Base-by-base conservation (phyloP, 2,888 invertebrate species). In the Andrena camellia region DNA sequence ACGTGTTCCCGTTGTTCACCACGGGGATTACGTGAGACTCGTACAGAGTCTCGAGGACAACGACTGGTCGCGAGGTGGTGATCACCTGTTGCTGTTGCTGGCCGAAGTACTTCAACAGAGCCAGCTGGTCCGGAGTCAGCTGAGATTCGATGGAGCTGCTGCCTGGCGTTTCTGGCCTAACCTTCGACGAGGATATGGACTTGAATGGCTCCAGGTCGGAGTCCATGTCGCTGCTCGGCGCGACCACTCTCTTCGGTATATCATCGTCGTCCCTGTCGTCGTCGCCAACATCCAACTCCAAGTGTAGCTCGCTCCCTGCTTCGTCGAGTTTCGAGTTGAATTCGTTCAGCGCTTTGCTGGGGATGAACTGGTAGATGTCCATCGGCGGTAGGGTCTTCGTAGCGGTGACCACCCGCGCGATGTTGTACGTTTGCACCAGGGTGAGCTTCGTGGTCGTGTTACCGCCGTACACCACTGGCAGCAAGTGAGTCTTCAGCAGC, bases 321-420 rank as follows among this genome's bases (percentile, higher is more conserved):
- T 98, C 98, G 90, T 98, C 98, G 62, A 98, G 95, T 77, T 97
- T 96, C 71, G 97, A 97, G 91, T 98, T 98, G 93, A 98, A 98
- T 93, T 98, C 98, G 91, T 98, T 98, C 31, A 98, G 95, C 0
- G 97, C 97, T 94, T 97, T 97, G 90, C 97, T 97, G 0, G 98
- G 98, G 72, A 97, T 97, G 91, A 98, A 98, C 92, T 97, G 97
- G 94, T 97, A 98, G 85, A 96, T 96, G 92, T 98, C 97, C 96
- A 97, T 96, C 0, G 98, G 98, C 6, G 98, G 98, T 63, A 98
- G 93, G 0, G 98, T 98, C 93, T 98, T 98, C 1, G 97, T 98
- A 0, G 98, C 98, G 0, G 98, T 98, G 13, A 98, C 98, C 75
- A 98, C 94, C 92, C 98, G 95, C 0, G 98, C 98, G 29, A 98